These are phyloP conservation scores for Ferrisia virgata DNA, from an alignment of 2,888 invertebrate species.

Conservation along the genomic window DNA sequence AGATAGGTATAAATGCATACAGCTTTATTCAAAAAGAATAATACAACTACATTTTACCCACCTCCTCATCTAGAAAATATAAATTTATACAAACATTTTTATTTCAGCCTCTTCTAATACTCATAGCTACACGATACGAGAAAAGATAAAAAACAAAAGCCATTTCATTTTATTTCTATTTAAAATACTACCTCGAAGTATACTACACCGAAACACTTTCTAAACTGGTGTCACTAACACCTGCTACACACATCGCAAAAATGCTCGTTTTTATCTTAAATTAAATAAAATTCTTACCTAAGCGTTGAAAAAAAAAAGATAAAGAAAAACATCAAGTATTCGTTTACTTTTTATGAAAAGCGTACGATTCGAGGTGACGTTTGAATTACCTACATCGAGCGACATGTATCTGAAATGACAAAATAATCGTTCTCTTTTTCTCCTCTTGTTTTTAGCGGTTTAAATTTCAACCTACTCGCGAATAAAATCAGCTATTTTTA, in stretches of 20 bases:
- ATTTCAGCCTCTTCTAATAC: background rate
- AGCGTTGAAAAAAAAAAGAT: background rate
- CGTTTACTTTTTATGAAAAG: background rate
- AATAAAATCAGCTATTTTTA: too few species aligned
- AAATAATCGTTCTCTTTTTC: background rate
- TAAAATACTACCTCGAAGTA: background rate
- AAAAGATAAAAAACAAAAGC: background rate
- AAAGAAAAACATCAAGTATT: too few species aligned
- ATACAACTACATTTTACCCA: background rate
- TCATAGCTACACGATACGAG: background rate
- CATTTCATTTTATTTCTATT: conserved; percentile 3
- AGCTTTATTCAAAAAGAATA: background rate
- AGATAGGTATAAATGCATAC: background rate
- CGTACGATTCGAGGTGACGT: background rate
- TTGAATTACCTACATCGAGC: background rate
- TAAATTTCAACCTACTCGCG: too few species aligned
- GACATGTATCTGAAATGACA: background rate
- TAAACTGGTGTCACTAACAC: background rate
- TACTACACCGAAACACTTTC: background rate
- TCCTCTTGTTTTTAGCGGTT: too few species aligned
- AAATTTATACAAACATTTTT: background rate
- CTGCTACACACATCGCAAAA: background rate
- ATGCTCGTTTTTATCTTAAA: background rate
- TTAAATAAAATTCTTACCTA: conserved; percentile 1
- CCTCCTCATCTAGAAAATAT: background rate